Evolutionary conservation across 2,888 invertebrate species (phyloP).

Genomic region (Entomobrya proxima): DNA sequence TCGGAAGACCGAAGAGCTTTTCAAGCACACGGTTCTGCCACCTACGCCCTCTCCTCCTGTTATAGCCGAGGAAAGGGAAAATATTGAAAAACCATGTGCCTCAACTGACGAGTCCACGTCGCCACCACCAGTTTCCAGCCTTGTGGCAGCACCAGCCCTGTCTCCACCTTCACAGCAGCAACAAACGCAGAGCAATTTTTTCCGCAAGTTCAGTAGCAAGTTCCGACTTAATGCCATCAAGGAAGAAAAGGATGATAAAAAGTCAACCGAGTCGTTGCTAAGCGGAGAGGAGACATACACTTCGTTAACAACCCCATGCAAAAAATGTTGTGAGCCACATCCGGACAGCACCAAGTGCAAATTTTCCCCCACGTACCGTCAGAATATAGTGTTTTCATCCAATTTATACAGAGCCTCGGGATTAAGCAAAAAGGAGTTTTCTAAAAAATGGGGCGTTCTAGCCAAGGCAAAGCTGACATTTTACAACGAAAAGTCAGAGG

Average conservation of each 20-base stretch:
- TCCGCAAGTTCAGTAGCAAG: constrained; percentile 71
- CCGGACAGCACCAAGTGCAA: constrained; percentile 70
- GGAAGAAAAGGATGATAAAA: constrained; percentile 64
- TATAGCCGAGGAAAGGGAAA: not conserved
- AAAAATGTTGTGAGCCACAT: constrained; percentile 71
- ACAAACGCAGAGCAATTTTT: constrained; percentile 54
- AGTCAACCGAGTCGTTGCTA: constrained; percentile 22
- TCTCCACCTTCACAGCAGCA: not conserved
- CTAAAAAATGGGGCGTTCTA: constrained; percentile 84
- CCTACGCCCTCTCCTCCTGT: constrained; percentile 14
- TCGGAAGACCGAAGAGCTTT: constrained; percentile 43
- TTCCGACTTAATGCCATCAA: constrained; percentile 69
- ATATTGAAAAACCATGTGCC: constrained; percentile 24
- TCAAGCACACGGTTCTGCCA: constrained; percentile 3
- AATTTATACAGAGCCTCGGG: constrained; percentile 72
- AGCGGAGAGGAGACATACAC: constrained; percentile 46
- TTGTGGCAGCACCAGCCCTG: not conserved
- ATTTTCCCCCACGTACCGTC: constrained; percentile 66
- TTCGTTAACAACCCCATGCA: constrained; percentile 57
- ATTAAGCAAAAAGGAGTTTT: constrained; percentile 82
- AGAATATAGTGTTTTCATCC: constrained; percentile 68
- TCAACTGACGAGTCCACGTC: not conserved
- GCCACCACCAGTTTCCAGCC: not conserved
- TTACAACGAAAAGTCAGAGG: constrained; percentile 84
- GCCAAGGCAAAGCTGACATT: constrained; percentile 84